phyloP scores from a whole-genome alignment of 1,140 invertebrate species.

The Galendromus occidentalis region DNA sequence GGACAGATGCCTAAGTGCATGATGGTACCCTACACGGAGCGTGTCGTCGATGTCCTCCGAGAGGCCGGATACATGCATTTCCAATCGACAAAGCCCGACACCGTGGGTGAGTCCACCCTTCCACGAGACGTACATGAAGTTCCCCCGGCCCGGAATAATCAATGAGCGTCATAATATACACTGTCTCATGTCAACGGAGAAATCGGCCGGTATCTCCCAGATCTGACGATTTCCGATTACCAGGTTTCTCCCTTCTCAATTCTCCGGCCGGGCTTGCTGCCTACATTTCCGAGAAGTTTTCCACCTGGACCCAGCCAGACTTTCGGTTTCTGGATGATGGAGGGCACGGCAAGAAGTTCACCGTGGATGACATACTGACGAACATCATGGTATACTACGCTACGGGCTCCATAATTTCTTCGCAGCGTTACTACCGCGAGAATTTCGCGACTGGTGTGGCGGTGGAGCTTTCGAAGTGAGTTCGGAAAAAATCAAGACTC shows the following conservation, averaged over 20 bases:
- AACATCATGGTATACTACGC: slow-evolving; percentile 76
- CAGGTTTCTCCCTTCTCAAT: slow-evolving; percentile 19
- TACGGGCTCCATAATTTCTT: slow-evolving; percentile 50
- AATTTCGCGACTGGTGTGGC: slow-evolving; percentile 8
- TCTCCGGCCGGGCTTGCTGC: slow-evolving; percentile 49
- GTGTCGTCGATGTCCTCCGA: slow-evolving; percentile 32
- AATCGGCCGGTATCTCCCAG: too few relatives aligned
- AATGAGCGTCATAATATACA: too few relatives aligned
- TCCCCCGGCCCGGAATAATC: too few relatives aligned
- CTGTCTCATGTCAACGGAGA: too few relatives aligned
- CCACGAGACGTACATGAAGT: too few relatives aligned
- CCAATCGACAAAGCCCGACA: slow-evolving; percentile 75
- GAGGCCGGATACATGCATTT: slow-evolving; percentile 57
- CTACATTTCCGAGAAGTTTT: slow-evolving; percentile 70
- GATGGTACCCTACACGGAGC: slow-evolving; percentile 30
- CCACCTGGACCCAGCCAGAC: slow-evolving; percentile 21
- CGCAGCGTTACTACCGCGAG: slow-evolving; percentile 52
- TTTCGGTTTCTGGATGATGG: slow-evolving; percentile 38
- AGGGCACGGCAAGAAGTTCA: slow-evolving; percentile 40
- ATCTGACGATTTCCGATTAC: not conserved
- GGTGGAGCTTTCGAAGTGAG: not conserved
- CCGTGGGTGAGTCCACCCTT: slow-evolving; percentile 40
- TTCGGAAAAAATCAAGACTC: not conserved
- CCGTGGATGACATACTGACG: slow-evolving; percentile 54
- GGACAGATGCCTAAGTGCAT: slow-evolving; percentile 26